Evolutionary conservation across 2,113 vertebrate species (phyloP), one percentile per base, ranked within the genome.

Genomic region (Chauna torquata): DNA sequence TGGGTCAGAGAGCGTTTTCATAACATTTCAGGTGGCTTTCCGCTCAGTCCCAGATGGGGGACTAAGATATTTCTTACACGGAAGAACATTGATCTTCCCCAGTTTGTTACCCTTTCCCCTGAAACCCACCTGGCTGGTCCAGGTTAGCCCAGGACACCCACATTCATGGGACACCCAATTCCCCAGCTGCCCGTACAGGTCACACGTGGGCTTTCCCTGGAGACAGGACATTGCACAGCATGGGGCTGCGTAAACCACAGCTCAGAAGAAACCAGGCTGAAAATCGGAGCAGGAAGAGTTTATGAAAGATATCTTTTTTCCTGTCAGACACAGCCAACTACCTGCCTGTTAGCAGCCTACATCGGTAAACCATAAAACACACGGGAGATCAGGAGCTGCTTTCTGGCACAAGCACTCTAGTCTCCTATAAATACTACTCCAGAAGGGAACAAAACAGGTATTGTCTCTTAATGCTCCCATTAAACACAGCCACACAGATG

Each of bases 391-490:
- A 62, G 36, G 47, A 93, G 47, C 49, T 38, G 2, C 8, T 88
- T 79, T 80, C 44, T 74, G 44, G 74, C 34, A 16, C 27, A n/a
- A 7, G 1, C 22, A 58, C 69, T 7, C 72, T 69, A 20, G 38
- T 71, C 44, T 57, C 38, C 94, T 91, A 49, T 74, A 96, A 97
- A 95, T 93, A 82, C 80, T 65, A 57, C 66, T 86, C 64, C 4
- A 5, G 23, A 71, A 79, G 44, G 45, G 55, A 78, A 54, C 55
- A 75, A 94, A 94, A 40, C 9, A 70, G 75, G 70, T 95, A 91
- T 95, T 95, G 71, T 90, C 45, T 91, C 38, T 82, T 92, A 96
- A 91, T 42, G 64, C 28, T 82, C 34, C 85, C 79, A 88, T 88
- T 91, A 94, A 96, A 90, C 58, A 75, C 59, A 94, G 47, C 38